Base-by-base conservation (phyloP, 2,797 vertebrate species). In the Gambusia yucatana region DNA sequence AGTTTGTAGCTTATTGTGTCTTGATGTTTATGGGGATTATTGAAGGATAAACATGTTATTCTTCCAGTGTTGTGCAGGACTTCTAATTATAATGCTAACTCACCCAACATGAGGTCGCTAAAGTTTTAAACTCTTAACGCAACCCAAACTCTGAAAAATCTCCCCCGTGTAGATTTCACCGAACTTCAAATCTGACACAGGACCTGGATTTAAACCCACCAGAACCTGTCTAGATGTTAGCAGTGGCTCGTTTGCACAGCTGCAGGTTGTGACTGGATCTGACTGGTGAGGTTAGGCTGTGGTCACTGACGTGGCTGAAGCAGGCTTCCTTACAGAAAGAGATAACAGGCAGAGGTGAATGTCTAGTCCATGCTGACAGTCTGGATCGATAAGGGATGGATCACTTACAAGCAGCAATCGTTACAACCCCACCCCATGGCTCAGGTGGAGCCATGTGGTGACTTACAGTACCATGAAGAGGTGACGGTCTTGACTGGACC, bases 281-380 rank as follows among this genome's bases (percentile, higher is more conserved):
- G 94, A 94, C 88, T 91, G 91, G 89, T 87, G 83, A 87, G 91
- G 93, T 89, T 92, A 93, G 93, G 88, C 94, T 96, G 94, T 91
- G 94, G 95, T 95, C 93, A 93, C 91, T 79, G 94, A 86, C 83
- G 89, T 93, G 94, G 93, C 91, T 84, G 91, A 92, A 92, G 91
- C 92, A 82, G 87, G 91, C 92, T 92, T 92, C 91, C 87, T 90
- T 90, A 89, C 89, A 92, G 90, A 93, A 90, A 90, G 91, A 90
- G 94, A 96, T 95, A 94, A 94, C 87, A 92, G 91, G 92, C 91
- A 92, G 93, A 95, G 94, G 94, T 96, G 94, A 95, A 94, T 91
- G 94, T 95, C 94, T 95, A 91, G 95, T 95, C 95, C 93, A 89
- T 95, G 95, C 95, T 95, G 95, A 96, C 95, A 95, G 92, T 92